Evolutionary conservation across 2,888 invertebrate genomes (phyloP), one percentile per base, ranked within the genome.

Genomic region (Dastarcus helophoroides): DNA sequence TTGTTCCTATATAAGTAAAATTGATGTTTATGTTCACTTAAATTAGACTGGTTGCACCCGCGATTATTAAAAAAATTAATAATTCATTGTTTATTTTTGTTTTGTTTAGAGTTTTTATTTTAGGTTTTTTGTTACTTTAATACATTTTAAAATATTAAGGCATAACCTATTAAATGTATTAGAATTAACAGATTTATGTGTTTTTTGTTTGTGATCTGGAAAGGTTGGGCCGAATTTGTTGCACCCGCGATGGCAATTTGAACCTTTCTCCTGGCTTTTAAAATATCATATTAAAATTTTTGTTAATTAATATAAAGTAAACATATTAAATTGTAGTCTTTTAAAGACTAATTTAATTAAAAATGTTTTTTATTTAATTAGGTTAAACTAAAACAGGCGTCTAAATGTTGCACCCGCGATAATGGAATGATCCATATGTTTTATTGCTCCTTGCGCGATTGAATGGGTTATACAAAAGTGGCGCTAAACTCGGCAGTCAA

Each of bases 31-130:
- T 25, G n/a, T 5, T 25, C 25, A 25, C 25, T 23, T n/a, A 23
- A 23, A n/a, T 23, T 25, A 25, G 25, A 25, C 25, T 10, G 25
- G 25, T 25, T 25, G 11, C 25, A 25, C 25, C 25, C 25, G 11
- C 25, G 12, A 25, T 25, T 13, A 25, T 25, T 25, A 3, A 8
- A 11, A 25, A 13, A 11, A 10, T 25, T 25, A 11, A 25, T 13
- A n/a, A 25, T 13, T 10, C 4, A 10, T 13, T 25, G 14, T 8
- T 25, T 23, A n/a, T n/a, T n/a, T n/a, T n/a, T n/a, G n/a, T n/a
- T 4, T 23, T 23, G 5, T 23, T 23, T 23, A 23, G 4, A 23
- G n/a, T 23, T 4, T n/a, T 23, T 23, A 23, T 23, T 23, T 23
- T 23, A 23, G n/a, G 23, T 23, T 11, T 14, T 7, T 25, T 25